Percentiles rank a stretch among this genome's conserved stretches.
phyloP scores from a whole-genome alignment of 2,797 vertebrate species.

The Presbytis comata region DNA sequence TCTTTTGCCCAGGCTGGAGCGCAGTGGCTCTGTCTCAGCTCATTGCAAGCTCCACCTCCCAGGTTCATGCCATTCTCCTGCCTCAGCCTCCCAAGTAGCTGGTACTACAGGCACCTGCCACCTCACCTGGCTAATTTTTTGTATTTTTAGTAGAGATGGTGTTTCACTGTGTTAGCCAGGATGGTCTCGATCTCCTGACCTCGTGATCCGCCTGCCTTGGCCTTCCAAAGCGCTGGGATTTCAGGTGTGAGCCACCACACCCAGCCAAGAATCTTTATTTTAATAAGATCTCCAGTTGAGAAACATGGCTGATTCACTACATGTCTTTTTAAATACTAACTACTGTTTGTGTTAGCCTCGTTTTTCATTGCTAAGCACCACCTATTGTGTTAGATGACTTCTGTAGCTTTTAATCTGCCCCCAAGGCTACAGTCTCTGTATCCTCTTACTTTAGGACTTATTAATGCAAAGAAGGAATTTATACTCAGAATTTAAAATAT shows the following conservation, averaged over 20 bases:
- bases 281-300: not conserved
- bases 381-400: not conserved
- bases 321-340: not conserved
- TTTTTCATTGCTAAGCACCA: not conserved
- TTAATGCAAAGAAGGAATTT: not conserved
- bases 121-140: no score
- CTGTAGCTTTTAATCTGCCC: not conserved
- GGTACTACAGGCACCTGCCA: no score
- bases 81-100: no score
- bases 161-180: no score
- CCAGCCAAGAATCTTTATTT: not conserved
- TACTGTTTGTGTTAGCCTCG: not conserved
- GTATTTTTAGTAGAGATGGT: no score
- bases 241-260: no score
- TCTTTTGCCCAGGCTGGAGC: no score
- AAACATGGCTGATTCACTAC: not conserved
- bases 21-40: no score
- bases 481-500: not conserved
- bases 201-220: accelerated
- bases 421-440: not conserved
- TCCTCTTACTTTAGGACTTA: not conserved
- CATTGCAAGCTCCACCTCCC: no score
- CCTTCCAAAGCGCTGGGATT: no score
- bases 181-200: no score
- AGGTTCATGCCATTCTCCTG: no score